phyloP scores from a whole-genome alignment of 1,140 invertebrate genomes.

The Chlorops oryzae region DNA sequence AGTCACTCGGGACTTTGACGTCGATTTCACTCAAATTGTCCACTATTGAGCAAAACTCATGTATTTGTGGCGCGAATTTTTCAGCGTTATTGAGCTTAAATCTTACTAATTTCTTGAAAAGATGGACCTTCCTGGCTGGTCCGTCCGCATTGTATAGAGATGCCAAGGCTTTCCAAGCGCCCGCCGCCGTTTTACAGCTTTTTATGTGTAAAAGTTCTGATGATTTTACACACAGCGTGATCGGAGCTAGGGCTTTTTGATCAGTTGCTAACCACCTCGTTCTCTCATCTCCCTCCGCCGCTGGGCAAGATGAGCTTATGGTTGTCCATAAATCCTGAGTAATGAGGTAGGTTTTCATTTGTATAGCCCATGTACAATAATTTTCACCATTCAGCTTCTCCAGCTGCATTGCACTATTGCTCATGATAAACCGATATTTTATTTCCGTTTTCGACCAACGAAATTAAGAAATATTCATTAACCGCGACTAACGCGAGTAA shows the following conservation, averaged over 20 bases:
- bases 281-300: too few relatives aligned
- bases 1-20: slow-evolving; percentile 4
- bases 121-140: slow-evolving; percentile 8
- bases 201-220: slow-evolving; percentile 10
- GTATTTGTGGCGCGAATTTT: slow-evolving; percentile 8
- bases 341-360: too few relatives aligned
- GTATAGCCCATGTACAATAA: too few relatives aligned
- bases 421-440: too few relatives aligned
- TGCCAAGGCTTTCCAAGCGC: slow-evolving; percentile 4
- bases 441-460: too few relatives aligned
- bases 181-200: slow-evolving; percentile 8
- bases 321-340: too few relatives aligned
- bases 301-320: too few relatives aligned
- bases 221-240: slow-evolving; percentile 4
- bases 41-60: slow-evolving; percentile 9
- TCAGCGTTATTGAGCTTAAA: slow-evolving; percentile 5
- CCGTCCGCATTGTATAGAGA: slow-evolving; percentile 6
- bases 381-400: too few relatives aligned
- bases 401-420: too few relatives aligned
- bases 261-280: too few relatives aligned
- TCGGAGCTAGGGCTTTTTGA: neutral
- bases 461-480: too few relatives aligned
- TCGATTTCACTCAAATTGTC: slow-evolving; percentile 10
- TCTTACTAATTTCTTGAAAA: slow-evolving; percentile 11
- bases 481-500: too few relatives aligned